A percentile compares a stretch with the other conserved stretches of the same genome.
phyloP scores from a whole-genome alignment of 1,140 invertebrate species.

The Tetragonula clypearis region DNA sequence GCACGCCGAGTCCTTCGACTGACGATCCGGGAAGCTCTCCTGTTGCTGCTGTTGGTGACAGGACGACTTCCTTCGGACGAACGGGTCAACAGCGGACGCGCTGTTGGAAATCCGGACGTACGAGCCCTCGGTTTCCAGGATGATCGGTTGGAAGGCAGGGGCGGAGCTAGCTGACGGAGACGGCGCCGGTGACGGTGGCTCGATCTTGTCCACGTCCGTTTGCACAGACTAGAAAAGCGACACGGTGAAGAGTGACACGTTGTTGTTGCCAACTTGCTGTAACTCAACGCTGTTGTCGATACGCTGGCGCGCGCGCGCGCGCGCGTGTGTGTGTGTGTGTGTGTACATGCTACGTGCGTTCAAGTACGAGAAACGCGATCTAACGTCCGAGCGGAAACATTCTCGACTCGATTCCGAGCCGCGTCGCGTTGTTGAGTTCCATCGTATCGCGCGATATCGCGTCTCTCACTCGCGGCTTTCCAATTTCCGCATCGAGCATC shows the following conservation, averaged over 20 bases:
- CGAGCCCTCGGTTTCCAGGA: conserved; percentile 43
- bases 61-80: neutral
- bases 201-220: conserved; percentile 49
- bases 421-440: neutral
- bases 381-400: neutral
- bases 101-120: conserved; percentile 20
- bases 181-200: conserved; percentile 38
- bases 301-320: neutral
- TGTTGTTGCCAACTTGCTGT: neutral
- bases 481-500: neutral
- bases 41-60: neutral
- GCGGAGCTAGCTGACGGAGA: conserved; percentile 4
- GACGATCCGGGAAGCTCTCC: conserved; percentile 13
- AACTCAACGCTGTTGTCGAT: neutral
- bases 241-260: neutral
- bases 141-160: conserved; percentile 34
- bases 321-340: neutral
- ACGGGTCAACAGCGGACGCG: neutral
- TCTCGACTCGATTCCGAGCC: neutral
- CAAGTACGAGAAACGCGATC: neutral
- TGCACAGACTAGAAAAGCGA: conserved; percentile 32
- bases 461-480: no score
- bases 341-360: neutral
- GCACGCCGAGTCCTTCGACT: neutral
- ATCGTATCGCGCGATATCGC: neutral